Conservation (phyloP, 2,797 vertebrate species). For the Poecile montanus region DNA sequence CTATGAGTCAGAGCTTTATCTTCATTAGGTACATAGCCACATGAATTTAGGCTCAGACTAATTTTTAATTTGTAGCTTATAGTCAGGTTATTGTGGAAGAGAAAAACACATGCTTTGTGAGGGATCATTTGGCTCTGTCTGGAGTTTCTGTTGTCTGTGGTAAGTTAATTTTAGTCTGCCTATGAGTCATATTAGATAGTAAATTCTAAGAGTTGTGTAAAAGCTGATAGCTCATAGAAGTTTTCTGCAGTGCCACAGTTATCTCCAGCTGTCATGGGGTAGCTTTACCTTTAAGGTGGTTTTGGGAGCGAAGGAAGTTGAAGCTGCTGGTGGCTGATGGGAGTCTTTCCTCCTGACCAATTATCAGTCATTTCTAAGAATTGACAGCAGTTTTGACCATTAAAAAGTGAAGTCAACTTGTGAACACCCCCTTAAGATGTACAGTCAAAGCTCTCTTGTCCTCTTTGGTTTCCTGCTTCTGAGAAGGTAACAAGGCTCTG, state of each 20-base stretch:
- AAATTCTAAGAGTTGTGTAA: conserved; percentile 3
- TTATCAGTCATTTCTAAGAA: too few species aligned
- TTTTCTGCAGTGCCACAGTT: neutral
- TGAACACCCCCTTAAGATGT: too few species aligned
- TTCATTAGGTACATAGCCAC: conserved; percentile 5
- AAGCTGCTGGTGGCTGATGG: neutral
- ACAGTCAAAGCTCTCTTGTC: too few species aligned
- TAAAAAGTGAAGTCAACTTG: too few species aligned
- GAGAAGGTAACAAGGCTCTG: too few species aligned
- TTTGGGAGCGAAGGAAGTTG: too few species aligned
- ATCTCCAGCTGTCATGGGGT: neutral
- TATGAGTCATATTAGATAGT: neutral
- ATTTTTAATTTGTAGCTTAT: neutral
- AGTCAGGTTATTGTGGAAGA: neutral
- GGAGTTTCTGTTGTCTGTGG: neutral
- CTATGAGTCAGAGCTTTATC: neutral
- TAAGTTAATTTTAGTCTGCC: conserved; percentile 2
- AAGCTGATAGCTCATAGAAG: neutral
- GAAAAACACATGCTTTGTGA: neutral
- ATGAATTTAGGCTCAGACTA: neutral
- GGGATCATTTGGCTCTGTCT: neutral
- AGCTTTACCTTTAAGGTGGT: too few species aligned
- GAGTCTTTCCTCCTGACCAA: too few species aligned
- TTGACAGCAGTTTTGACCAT: too few species aligned
- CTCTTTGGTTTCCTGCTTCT: too few species aligned